Evolutionary conservation across 1,140 invertebrate species (phyloP).

Genomic region (Aleiodes sp.): DNA sequence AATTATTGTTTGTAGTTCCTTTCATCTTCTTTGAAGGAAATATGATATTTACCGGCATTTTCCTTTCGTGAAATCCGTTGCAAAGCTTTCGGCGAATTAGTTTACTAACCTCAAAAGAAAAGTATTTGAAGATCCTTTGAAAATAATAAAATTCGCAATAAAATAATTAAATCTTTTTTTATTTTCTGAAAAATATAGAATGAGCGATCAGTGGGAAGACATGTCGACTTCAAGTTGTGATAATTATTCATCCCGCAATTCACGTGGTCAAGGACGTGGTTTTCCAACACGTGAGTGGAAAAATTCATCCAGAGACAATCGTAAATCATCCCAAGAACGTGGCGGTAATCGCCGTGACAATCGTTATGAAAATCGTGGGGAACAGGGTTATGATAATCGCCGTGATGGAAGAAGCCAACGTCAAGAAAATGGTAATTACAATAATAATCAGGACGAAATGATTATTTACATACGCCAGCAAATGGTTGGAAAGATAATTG

Average conservation of each 20-base stretch:
- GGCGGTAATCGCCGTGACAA: not conserved
- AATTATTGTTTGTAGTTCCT: too few species aligned
- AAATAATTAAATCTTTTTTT: not conserved
- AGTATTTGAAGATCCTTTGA: too few species aligned
- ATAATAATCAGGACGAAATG: not conserved
- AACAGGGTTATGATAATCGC: not conserved
- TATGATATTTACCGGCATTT: too few species aligned
- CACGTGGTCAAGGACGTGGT: not conserved
- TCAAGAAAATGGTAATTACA: slow-evolving; percentile 5
- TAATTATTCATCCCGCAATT: not conserved
- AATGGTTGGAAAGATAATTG: slow-evolving; percentile 22
- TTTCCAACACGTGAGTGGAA: not conserved
- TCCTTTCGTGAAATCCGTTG: too few species aligned
- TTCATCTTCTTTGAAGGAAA: too few species aligned
- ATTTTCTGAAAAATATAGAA: not conserved
- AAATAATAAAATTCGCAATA: too few species aligned
- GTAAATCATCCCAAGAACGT: not conserved
- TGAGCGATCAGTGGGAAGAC: not conserved
- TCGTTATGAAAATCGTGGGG: not conserved
- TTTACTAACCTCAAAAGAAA: too few species aligned
- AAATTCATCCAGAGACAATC: not conserved
- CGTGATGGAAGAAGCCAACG: slow-evolving; percentile 1
- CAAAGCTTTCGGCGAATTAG: too few species aligned
- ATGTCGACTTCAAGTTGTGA: not conserved
- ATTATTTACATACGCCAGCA: slow-evolving; percentile 1